Evolutionary conservation across 2,797 vertebrate species (phyloP).

Genomic region (Spondyliosoma cantharus): DNA sequence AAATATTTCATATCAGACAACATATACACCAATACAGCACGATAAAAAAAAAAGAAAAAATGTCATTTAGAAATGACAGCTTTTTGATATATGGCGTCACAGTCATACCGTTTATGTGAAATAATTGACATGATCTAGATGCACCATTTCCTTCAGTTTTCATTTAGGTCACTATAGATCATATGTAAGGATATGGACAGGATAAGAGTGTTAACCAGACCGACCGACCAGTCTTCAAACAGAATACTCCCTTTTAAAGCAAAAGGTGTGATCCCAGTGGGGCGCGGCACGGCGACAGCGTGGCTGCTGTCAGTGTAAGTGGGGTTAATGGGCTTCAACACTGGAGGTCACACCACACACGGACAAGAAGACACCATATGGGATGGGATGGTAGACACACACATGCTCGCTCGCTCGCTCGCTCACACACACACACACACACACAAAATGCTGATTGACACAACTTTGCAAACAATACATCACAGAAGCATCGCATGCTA

Average conservation of each 20-base stretch:
- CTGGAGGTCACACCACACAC: conserved; percentile 52
- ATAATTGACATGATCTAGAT: background rate
- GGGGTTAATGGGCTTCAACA: conserved; percentile 66
- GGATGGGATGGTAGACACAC: conserved; percentile 2
- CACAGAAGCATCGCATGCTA: too few species aligned
- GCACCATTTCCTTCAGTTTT: background rate
- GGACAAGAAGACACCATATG: conserved; percentile 40
- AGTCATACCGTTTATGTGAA: background rate
- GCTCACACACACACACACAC: background rate
- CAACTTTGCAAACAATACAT: background rate
- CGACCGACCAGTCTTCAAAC: background rate
- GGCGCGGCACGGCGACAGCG: conserved; percentile 42
- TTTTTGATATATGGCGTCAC: too few species aligned
- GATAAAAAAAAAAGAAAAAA: too few species aligned
- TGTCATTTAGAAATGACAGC: too few species aligned
- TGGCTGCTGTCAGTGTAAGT: conserved; percentile 49
- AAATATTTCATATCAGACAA: too few species aligned
- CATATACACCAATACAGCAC: too few species aligned
- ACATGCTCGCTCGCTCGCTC: background rate
- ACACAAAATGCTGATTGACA: background rate
- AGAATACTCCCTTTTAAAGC: conserved; percentile 22
- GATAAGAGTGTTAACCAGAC: background rate
- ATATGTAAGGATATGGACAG: background rate
- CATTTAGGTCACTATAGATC: background rate
- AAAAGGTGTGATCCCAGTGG: conserved; percentile 14